Percentiles rank a stretch among this genome's conserved stretches.
phyloP scores from a whole-genome alignment of 2,888 invertebrate species.

The Elegia similella region DNA sequence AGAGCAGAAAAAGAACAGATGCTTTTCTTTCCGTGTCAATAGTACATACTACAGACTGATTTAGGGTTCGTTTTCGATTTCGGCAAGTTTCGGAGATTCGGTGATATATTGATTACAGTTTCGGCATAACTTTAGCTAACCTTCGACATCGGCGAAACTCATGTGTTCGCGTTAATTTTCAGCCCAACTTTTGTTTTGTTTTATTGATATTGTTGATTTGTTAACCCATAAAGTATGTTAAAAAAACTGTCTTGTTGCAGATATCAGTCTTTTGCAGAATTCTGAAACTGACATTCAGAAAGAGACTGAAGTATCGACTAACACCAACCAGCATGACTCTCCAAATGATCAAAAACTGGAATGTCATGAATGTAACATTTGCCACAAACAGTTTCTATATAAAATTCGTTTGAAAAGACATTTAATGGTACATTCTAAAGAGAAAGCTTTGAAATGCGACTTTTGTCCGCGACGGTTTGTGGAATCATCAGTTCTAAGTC shows the following conservation, averaged over 20 bases:
- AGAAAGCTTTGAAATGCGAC: neutral
- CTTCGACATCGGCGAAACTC: too few relatives aligned
- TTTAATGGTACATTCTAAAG: neutral
- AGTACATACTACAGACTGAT: too few relatives aligned
- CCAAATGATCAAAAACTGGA: neutral
- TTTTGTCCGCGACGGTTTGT: neutral
- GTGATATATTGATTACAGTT: too few relatives aligned
- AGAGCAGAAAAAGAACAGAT: too few relatives aligned
- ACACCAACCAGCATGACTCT: neutral
- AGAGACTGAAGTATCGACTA: neutral
- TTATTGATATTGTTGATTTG: too few relatives aligned
- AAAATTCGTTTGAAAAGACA: neutral
- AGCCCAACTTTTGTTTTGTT: too few relatives aligned
- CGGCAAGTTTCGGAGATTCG: too few relatives aligned
- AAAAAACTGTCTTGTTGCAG: neutral
- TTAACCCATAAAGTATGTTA: too few relatives aligned
- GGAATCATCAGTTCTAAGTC: neutral
- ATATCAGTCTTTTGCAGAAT: neutral
- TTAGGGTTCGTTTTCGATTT: too few relatives aligned
- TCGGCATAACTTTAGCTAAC: too few relatives aligned
- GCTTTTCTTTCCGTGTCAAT: too few relatives aligned
- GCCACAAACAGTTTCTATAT: neutral
- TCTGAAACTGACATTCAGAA: neutral
- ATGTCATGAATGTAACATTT: neutral
- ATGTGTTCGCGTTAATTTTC: too few relatives aligned